These are phyloP conservation scores for Melinopterus prodromus DNA, from an alignment of 2,888 invertebrate genomes.

Conservation along the genomic window DNA sequence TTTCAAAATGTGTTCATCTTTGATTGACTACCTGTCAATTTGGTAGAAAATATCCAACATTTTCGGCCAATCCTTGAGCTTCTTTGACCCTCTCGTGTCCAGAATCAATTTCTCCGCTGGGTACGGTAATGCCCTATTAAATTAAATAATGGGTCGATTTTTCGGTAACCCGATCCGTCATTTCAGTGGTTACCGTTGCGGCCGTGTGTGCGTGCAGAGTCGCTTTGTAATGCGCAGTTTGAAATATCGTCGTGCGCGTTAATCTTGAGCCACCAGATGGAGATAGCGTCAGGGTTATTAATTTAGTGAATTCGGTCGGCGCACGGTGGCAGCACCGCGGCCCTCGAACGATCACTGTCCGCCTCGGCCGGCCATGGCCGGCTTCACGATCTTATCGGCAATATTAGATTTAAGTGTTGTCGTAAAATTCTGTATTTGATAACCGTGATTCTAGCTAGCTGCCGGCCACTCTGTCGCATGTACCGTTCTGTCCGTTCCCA, in stretches of 20 bases:
- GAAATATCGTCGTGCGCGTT: constrained; percentile 43
- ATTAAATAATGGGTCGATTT: constrained; percentile 4
- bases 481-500: neutral
- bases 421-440: constrained; percentile 55
- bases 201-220: neutral
- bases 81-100: neutral
- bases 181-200: constrained; percentile 4
- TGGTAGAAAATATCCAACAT: neutral
- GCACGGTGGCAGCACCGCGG: constrained; percentile 51
- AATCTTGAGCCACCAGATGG: constrained; percentile 46
- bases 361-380: constrained; percentile 41
- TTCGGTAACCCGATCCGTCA: constrained; percentile 4
- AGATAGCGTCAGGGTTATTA: constrained; percentile 46
- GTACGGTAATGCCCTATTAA: neutral
- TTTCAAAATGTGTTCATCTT: too few species aligned
- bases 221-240: constrained; percentile 28
- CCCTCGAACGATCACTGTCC: constrained; percentile 50
- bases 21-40: too few species aligned
- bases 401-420: constrained; percentile 56
- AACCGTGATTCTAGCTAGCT: constrained; percentile 38
- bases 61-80: neutral
- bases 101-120: neutral
- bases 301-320: constrained; percentile 49
- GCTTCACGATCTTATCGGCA: constrained; percentile 48
- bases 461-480: neutral